These are phyloP conservation scores for Euura lappo DNA, from an alignment of 1,140 invertebrate species.

Conservation along the genomic window DNA sequence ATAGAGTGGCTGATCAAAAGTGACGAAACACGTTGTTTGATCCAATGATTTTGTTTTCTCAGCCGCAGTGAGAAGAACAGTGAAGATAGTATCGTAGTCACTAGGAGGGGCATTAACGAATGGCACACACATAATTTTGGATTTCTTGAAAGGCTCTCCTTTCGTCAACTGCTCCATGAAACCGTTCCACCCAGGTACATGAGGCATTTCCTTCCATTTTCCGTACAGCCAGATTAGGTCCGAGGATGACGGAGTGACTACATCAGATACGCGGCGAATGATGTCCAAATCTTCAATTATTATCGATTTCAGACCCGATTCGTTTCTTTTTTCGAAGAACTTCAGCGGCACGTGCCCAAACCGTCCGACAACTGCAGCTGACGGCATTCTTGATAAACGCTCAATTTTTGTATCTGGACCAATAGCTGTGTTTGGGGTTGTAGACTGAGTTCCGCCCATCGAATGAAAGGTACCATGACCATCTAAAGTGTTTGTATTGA, in stretches of 20 bases:
- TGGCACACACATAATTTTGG: constrained; percentile 27
- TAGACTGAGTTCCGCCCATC: constrained; percentile 34
- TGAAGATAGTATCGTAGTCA: constrained; percentile 28
- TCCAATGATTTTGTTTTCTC: constrained; percentile 19
- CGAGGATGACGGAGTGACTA: constrained; percentile 12
- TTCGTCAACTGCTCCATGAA: constrained; percentile 27
- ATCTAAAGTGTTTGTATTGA: constrained; percentile 36
- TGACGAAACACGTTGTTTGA: constrained; percentile 31
- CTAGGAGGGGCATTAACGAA: constrained; percentile 29
- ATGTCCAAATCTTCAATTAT: not conserved
- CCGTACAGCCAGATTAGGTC: constrained; percentile 42
- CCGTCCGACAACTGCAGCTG: not conserved
- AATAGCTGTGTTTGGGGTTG: constrained; percentile 20
- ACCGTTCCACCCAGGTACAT: constrained; percentile 30
- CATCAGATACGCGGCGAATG: too few relatives aligned
- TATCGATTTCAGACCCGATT: not conserved
- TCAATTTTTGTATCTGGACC: not conserved
- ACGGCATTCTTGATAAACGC: not conserved
- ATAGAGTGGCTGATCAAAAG: constrained; percentile 44
- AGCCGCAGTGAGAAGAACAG: constrained; percentile 25
- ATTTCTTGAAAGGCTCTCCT: constrained; percentile 18
- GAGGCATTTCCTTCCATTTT: constrained; percentile 36
- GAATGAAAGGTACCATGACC: constrained; percentile 37
- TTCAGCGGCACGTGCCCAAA: not conserved
- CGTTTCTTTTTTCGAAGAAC: not conserved